phyloP scores from a whole-genome alignment of 2,797 vertebrate genomes.

The Anguilla megastoma region DNA sequence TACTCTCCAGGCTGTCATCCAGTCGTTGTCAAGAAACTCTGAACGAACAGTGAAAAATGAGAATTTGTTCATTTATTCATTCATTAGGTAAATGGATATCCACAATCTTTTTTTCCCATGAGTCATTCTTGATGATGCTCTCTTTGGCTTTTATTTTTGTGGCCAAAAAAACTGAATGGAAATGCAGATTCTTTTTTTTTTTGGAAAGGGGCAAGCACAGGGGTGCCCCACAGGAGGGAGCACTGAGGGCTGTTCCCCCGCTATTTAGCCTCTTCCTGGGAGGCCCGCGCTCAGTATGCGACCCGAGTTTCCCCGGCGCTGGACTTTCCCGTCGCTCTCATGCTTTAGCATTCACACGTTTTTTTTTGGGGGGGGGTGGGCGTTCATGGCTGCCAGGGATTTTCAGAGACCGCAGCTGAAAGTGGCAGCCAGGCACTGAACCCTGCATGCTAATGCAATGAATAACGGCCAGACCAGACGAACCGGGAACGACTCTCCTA shows the following conservation, averaged over 20 bases:
- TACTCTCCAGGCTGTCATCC: not conserved
- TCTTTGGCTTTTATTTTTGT: not conserved
- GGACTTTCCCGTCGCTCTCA: slow-evolving; percentile 69
- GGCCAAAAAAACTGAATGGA: slow-evolving; percentile 7
- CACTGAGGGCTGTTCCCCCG: not conserved
- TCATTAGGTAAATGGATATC: not conserved
- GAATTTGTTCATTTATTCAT: not conserved
- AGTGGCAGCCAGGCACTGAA: slow-evolving; percentile 64
- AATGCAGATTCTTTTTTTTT: slow-evolving; percentile 20
- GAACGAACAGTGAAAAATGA: not conserved
- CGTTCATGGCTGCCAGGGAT: slow-evolving; percentile 70
- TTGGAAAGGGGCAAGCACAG: not conserved
- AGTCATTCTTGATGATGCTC: slow-evolving; percentile 10
- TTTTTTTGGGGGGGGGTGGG: slow-evolving; percentile 35
- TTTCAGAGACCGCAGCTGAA: slow-evolving; percentile 66
- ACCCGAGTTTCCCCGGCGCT: slow-evolving; percentile 61
- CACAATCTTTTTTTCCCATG: slow-evolving; percentile 9
- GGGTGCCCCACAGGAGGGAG: not conserved
- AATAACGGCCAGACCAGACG: slow-evolving; percentile 21
- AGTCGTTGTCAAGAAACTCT: not conserved
- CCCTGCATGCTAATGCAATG: slow-evolving; percentile 71
- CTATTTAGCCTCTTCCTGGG: slow-evolving; percentile 73
- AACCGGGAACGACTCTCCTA: slow-evolving; percentile 30
- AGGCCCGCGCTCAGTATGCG: slow-evolving; percentile 78
- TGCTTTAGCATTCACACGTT: slow-evolving; percentile 70